Conservation (phyloP, 2,113 vertebrate genomes). For the Dunckerocampus dactyliophorus region DNA sequence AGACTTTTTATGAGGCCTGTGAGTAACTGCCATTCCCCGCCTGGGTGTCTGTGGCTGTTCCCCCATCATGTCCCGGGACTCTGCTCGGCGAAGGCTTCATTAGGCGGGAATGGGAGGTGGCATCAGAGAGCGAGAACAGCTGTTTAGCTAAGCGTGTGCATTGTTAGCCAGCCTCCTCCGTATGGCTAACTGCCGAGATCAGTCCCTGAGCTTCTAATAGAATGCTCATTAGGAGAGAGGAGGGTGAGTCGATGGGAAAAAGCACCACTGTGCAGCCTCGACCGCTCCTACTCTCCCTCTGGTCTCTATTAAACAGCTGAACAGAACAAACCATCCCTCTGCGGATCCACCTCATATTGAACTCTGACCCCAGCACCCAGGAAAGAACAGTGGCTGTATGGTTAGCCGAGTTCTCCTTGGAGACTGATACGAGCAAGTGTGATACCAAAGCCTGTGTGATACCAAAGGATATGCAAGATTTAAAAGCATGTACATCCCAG, state of each 20-base stretch:
- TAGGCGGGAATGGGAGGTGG: slow-evolving; percentile 69
- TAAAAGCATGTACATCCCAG: slow-evolving; percentile 23
- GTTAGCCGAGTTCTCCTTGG: slow-evolving; percentile 31
- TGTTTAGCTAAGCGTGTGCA: slow-evolving; percentile 76
- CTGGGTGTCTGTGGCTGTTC: slow-evolving; percentile 51
- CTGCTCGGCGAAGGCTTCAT: slow-evolving; percentile 73
- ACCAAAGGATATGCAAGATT: slow-evolving; percentile 31
- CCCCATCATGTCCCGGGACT: slow-evolving; percentile 60
- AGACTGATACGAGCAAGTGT: slow-evolving; percentile 24
- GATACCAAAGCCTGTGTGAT: slow-evolving; percentile 27
- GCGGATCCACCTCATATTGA: slow-evolving; percentile 41
- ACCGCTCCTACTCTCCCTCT: slow-evolving; percentile 57
- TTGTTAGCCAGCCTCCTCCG: slow-evolving; percentile 76
- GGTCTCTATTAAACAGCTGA: slow-evolving; percentile 59
- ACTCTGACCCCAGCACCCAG: slow-evolving; percentile 28
- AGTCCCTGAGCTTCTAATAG: slow-evolving; percentile 74
- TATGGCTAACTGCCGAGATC: slow-evolving; percentile 71
- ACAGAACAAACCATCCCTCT: slow-evolving; percentile 34
- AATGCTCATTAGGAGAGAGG: slow-evolving; percentile 72
- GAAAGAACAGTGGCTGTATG: slow-evolving; percentile 4
- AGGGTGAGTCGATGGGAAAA: slow-evolving; percentile 59
- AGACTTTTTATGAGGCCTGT: slow-evolving; percentile 40
- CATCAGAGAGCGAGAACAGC: slow-evolving; percentile 71
- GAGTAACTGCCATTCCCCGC: slow-evolving; percentile 39
- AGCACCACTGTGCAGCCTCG: slow-evolving; percentile 42